Conservation (phyloP, 2,113 vertebrate species). For the Solenodon paradoxus region DNA sequence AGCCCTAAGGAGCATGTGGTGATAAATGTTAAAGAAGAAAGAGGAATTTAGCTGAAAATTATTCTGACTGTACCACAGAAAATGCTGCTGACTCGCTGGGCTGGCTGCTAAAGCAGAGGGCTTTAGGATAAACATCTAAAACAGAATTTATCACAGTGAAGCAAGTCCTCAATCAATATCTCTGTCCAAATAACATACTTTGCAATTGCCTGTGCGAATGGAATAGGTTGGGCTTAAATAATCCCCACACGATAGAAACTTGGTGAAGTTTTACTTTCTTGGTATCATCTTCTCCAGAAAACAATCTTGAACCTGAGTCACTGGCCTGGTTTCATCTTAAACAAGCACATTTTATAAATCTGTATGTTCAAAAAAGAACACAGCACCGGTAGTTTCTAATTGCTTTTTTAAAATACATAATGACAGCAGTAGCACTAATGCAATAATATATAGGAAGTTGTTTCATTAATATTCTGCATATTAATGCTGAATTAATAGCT, state of each 20-base stretch:
- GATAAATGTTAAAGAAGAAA: slow-evolving; percentile 22
- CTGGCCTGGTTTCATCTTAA: background rate
- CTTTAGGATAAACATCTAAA: background rate
- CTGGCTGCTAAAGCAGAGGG: background rate
- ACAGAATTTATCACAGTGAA: background rate
- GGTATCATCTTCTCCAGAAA: background rate
- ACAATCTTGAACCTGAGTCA: background rate
- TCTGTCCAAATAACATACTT: background rate
- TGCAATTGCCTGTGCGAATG: background rate
- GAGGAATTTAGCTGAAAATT: background rate
- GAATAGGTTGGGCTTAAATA: background rate
- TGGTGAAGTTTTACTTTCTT: background rate
- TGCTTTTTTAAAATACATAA: background rate
- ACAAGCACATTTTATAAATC: background rate
- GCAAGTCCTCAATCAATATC: background rate
- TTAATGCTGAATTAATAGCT: no score
- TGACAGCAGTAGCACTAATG: background rate
- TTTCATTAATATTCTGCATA: no score
- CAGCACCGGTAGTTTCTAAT: background rate
- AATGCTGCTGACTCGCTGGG: background rate
- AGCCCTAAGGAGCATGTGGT: background rate
- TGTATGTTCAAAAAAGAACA: background rate
- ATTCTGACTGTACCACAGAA: background rate
- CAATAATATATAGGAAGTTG: no score
- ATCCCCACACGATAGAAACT: background rate